Evolutionary conservation across 2,888 invertebrate genomes (phyloP), one percentile per base, ranked within the genome.

Genomic region (Drosophila helvetica): DNA sequence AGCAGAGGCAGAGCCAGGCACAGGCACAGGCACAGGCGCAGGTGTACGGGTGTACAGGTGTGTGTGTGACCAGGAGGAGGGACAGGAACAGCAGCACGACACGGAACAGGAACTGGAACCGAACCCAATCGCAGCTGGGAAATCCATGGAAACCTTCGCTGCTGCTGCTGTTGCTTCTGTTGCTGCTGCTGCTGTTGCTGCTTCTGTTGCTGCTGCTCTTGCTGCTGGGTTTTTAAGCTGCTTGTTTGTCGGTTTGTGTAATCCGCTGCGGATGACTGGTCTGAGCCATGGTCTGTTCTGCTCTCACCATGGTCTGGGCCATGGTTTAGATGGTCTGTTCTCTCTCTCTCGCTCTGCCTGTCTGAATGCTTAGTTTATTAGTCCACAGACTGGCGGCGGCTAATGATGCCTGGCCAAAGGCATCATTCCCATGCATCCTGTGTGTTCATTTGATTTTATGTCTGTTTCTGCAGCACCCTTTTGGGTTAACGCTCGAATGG

Each of bases 231-330:
- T 70, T 83, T 86, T 84, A 86, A 84, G 86, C 83, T 76, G 84
- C 86, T 84, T 84, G 86, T 86, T 83, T 84, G 79, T 83, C 74
- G 86, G 83, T 84, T 86, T 79, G 80, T 81, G 71, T 86, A 84
- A 84, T 84, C 86, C 78, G 57, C 53, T 64, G 68, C 69, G 67
- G 72, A 71, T 76, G 66, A 66, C 66, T 76, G 50, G 50, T 48
- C 55, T 52, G 53, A 59, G 57, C 66, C 33, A 61, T 42, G 77
- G 64, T 72, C 78, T 77, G 80, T 78, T 80, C 80, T 73, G 74
- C 56, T 52, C 33, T 62, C 45, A 46, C 58, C n/a, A 58, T 48
- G 52, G n/a, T 15, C 30, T 42, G 53, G 12, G 25, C 12, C 45
- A 8, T 38, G 22, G n/a, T 47, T 45, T 47, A 54, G 33, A 45